These are phyloP conservation scores for Silurus aristotelis DNA, from an alignment of 2,797 vertebrate species.

Conservation along the genomic window DNA sequence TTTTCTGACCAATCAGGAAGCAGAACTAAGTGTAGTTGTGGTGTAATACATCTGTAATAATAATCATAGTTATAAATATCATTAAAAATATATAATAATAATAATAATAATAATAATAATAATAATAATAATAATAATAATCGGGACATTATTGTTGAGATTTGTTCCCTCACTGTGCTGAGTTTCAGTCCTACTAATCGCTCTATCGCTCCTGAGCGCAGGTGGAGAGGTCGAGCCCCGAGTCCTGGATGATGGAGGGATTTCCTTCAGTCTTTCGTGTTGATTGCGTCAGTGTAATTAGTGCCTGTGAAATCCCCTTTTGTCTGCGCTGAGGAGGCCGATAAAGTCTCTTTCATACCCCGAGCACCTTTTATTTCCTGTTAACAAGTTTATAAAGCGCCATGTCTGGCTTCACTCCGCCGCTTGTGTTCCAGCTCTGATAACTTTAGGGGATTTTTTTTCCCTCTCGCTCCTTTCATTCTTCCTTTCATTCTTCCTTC, in stretches of 20 bases:
- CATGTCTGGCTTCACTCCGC: conserved; percentile 50
- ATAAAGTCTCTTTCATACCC: conserved; percentile 70
- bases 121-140: too few relatives aligned
- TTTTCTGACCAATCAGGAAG: not conserved
- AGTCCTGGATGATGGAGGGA: conserved; percentile 51
- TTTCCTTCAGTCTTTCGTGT: conserved; percentile 62
- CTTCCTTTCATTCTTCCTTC: conserved; percentile 19
- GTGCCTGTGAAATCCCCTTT: conserved; percentile 68
- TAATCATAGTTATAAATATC: too few relatives aligned
- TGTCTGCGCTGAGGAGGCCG: conserved; percentile 67
- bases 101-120: too few relatives aligned
- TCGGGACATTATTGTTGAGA: not conserved
- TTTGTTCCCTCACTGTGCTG: not conserved
- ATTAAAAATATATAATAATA: too few relatives aligned
- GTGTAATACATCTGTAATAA: too few relatives aligned
- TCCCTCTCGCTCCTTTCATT: conserved; percentile 29
- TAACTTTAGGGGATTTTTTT: conserved; percentile 59
- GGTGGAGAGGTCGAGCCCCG: conserved; percentile 40
- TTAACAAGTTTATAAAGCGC: conserved; percentile 69
- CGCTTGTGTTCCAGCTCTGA: conserved; percentile 63
- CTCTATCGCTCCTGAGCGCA: conserved; percentile 59
- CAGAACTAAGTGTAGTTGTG: not conserved
- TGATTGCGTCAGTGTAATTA: conserved; percentile 73
- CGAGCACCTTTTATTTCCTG: conserved; percentile 70
- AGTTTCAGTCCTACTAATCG: conserved; percentile 58